These are phyloP conservation scores for Lepidocyrtoides sp. DNA, from an alignment of 2,888 invertebrate genomes.

Conservation along the genomic window DNA sequence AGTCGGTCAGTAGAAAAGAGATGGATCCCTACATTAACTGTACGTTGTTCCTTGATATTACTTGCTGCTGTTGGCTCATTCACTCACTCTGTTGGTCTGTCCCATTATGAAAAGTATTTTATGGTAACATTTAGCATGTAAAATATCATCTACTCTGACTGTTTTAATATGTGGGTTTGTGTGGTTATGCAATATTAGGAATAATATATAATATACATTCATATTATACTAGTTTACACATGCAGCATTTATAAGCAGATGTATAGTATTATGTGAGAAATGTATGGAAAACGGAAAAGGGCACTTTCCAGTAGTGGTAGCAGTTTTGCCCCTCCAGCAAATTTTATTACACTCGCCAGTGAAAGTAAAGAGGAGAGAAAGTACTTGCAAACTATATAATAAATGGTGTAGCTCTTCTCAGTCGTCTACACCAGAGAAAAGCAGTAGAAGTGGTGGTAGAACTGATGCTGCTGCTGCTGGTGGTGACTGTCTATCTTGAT, in stretches of 20 bases:
- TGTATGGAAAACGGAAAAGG: constrained; percentile 65
- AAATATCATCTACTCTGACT: constrained; percentile 53
- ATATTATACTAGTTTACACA: no score
- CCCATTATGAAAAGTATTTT: constrained; percentile 62
- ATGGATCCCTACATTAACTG: background rate
- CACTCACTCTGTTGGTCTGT: constrained; percentile 25
- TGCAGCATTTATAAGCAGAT: no score
- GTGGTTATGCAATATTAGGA: constrained; percentile 34
- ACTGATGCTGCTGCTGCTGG: constrained; percentile 12
- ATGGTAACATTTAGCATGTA: constrained; percentile 70
- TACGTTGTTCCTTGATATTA: background rate
- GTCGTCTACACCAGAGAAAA: background rate
- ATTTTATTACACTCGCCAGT: constrained; percentile 71
- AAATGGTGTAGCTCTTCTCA: constrained; percentile 36
- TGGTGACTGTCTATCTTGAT: constrained; percentile 53
- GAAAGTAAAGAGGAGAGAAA: constrained; percentile 64
- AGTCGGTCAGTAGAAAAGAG: constrained; percentile 17
- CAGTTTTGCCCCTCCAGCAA: constrained; percentile 74
- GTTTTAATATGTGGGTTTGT: constrained; percentile 55
- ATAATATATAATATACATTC: constrained; percentile 25
- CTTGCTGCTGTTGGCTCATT: constrained; percentile 15
- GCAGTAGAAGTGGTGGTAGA: background rate
- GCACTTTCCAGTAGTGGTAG: constrained; percentile 69
- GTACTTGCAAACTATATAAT: constrained; percentile 58
- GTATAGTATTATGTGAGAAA: constrained; percentile 6